phyloP scores from a whole-genome alignment of 2,888 invertebrate species.

The Ophraella communa region DNA sequence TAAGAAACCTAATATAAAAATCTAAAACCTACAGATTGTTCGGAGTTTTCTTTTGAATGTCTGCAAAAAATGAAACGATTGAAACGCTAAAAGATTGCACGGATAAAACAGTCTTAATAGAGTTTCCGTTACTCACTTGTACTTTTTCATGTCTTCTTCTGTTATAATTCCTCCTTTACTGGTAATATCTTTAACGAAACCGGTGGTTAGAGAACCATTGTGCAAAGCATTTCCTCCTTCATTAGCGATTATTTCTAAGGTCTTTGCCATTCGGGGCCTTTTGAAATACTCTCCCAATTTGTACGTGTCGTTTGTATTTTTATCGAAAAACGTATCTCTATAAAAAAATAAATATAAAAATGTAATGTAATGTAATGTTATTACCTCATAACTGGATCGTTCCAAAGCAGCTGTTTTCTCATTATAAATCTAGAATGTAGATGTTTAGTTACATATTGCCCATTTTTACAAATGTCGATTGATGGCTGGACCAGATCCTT shows the following conservation, averaged over 20 bases:
- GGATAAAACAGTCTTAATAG: too few relatives aligned
- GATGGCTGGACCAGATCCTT: constrained; percentile 76
- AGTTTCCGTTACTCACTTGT: constrained; percentile 62
- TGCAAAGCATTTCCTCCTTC: constrained; percentile 66
- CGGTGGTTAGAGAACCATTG: constrained; percentile 63
- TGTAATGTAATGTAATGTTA: background rate
- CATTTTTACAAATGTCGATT: constrained; percentile 75
- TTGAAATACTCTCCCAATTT: constrained; percentile 42
- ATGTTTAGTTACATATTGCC: constrained; percentile 69
- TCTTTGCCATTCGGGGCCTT: constrained; percentile 59
- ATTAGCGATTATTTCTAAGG: constrained; percentile 63
- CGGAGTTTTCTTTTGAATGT: too few relatives aligned
- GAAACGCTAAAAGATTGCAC: too few relatives aligned
- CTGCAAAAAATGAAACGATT: too few relatives aligned
- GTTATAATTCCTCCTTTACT: constrained; percentile 77
- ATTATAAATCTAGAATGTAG: constrained; percentile 46
- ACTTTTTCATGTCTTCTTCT: constrained; percentile 75
- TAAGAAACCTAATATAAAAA: too few relatives aligned
- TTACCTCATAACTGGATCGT: constrained; percentile 38
- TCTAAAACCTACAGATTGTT: too few relatives aligned
- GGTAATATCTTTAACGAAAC: constrained; percentile 52
- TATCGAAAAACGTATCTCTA: constrained; percentile 48
- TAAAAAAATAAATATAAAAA: too few relatives aligned
- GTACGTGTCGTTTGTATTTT: constrained; percentile 44
- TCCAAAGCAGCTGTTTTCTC: constrained; percentile 32